Base-by-base conservation (phyloP, 2,113 vertebrate genomes). In the Leptobrachium leishanense region DNA sequence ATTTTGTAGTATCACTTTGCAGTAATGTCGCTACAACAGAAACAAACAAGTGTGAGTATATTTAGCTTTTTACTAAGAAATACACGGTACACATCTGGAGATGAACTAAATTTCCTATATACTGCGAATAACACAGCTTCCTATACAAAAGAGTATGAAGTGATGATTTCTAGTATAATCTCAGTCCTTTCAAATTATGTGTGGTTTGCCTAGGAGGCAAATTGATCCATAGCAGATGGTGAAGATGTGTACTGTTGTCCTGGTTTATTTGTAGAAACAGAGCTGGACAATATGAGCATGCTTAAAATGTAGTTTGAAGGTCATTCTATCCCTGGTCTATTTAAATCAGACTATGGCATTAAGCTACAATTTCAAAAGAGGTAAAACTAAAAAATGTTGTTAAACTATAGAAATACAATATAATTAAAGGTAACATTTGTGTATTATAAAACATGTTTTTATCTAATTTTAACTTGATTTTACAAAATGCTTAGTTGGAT, bases 151-250 rank as follows among this genome's bases (percentile, higher is more conserved):
- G 5, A 67, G 31, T 67, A 10, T 8, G 9, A 42, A 41, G 2
- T 10, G 62, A 15, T 6, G 62, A 15, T 6, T 64, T 64, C 62
- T 64, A 64, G n/a, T 12, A 12, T 4, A 65, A 67, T 41, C 39
- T 6, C 7, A 41, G 2, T 67, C 41, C 39, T 41, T 67, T 40
- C 65, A 41, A 65, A 8, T 65, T 65, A 20, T 8, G 5, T 8
- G 3, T 65, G 63, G 8, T 65, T 41, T 67, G 65, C 65, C 65
- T 67, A 41, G 31, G 2, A 67, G 39, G 65, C 65, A 67, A 67
- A 67, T 3, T 41, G 39, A 67, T 67, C 55, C 55, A 67, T 41
- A 13, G 13, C 65, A 67, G 65, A 67, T 67, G 65, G 65, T 41
- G 7, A 41, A 67, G 65, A 1, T 9, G 20, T 9, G 13, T 8